These are phyloP conservation scores for Hippoglossus stenolepis DNA, from an alignment of 2,113 vertebrate genomes.

Conservation along the genomic window DNA sequence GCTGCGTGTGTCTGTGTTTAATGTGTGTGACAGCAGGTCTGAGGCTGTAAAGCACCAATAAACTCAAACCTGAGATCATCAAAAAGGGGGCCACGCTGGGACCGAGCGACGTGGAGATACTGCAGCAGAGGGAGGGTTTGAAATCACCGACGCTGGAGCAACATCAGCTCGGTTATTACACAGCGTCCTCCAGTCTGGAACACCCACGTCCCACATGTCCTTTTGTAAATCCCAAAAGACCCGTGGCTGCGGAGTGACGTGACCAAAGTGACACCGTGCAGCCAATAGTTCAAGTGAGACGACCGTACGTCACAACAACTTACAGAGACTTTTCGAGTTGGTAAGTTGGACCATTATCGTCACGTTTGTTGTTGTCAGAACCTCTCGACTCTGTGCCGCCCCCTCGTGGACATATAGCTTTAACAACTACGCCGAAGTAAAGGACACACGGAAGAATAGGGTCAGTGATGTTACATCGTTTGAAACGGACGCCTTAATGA, in stretches of 20 bases:
- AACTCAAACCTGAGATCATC: conserved; percentile 71
- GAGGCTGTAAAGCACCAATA: conserved; percentile 76
- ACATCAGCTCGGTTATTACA: conserved; percentile 25
- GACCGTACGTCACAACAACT: too few species aligned
- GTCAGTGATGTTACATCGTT: too few species aligned
- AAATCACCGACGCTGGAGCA: conserved; percentile 22
- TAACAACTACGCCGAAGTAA: too few species aligned
- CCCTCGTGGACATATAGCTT: too few species aligned
- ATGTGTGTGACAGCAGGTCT: conserved; percentile 75
- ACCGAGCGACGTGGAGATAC: conserved; percentile 37
- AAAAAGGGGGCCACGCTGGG: conserved; percentile 53
- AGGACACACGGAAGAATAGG: too few species aligned
- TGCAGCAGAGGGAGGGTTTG: conserved; percentile 45
- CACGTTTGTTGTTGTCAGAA: too few species aligned
- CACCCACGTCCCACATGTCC: conserved; percentile 1
- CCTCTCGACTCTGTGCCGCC: too few species aligned
- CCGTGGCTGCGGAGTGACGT: neutral
- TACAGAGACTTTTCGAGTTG: too few species aligned
- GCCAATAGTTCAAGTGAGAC: too few species aligned
- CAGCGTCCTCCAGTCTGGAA: neutral
- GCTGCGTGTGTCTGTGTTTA: conserved; percentile 55
- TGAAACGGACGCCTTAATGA: too few species aligned
- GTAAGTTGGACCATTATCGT: too few species aligned
- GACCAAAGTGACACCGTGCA: neutral
- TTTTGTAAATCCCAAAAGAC: neutral